These are phyloP conservation scores for Drosophila setifemur DNA, from an alignment of 1,140 invertebrate species.

Conservation along the genomic window DNA sequence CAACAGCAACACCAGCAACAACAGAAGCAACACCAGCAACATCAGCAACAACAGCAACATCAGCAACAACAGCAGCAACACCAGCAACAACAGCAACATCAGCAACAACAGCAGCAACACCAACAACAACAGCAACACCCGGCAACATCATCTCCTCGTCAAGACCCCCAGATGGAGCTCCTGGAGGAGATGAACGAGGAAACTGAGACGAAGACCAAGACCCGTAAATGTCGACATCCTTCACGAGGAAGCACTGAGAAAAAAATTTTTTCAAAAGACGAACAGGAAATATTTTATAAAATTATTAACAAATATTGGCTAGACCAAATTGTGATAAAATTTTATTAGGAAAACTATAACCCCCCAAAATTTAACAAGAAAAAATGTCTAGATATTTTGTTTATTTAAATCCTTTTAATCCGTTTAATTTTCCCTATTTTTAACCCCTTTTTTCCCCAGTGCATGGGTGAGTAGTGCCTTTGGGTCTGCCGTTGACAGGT, in stretches of 20 bases:
- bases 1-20: slow-evolving; percentile 24
- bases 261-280: neutral
- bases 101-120: slow-evolving; percentile 14
- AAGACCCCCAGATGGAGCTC: slow-evolving; percentile 22
- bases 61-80: slow-evolving; percentile 11
- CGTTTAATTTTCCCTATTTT: too few relatives aligned
- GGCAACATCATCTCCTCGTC: slow-evolving; percentile 44
- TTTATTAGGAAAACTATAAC: too few relatives aligned
- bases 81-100: slow-evolving; percentile 13
- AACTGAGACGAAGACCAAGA: slow-evolving; percentile 7
- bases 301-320: neutral
- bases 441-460: neutral
- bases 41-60: slow-evolving; percentile 26
- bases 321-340: too few relatives aligned
- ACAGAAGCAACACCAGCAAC: slow-evolving; percentile 34
- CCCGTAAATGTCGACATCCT: slow-evolving; percentile 70
- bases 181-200: neutral
- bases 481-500: slow-evolving; percentile 25
- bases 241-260: slow-evolving; percentile 28
- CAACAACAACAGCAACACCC: slow-evolving; percentile 14
- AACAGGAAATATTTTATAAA: neutral
- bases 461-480: slow-evolving; percentile 1
- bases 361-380: neutral
- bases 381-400: neutral
- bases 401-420: too few relatives aligned